Percentiles rank a stretch among this genome's conserved stretches.
These are phyloP conservation scores for Thaumetopoea pityocampa DNA, from an alignment of 1,140 invertebrate genomes.

Conservation along the genomic window DNA sequence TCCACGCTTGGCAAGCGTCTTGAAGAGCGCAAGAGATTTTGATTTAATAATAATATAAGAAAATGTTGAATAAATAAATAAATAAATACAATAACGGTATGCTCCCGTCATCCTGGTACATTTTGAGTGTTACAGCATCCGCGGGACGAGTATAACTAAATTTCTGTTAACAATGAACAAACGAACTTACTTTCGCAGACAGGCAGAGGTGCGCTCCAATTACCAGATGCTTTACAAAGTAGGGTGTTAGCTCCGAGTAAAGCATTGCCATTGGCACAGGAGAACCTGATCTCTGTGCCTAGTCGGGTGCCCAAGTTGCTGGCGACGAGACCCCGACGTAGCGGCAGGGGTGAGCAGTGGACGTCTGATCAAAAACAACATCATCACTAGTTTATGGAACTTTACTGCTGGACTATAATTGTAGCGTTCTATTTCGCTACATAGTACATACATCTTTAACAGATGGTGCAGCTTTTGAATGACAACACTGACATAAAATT, in stretches of 20 bases:
- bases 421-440: no score
- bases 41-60: no score
- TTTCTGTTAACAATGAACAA: background rate
- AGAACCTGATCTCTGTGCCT: slow-evolving; percentile 84
- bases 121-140: no score
- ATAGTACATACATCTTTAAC: no score
- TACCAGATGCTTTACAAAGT: slow-evolving; percentile 86
- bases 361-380: slow-evolving; percentile 76
- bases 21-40: no score
- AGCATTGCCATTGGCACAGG: slow-evolving; percentile 88
- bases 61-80: no score
- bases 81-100: no score
- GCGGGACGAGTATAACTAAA: background rate
- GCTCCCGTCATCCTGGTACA: no score
- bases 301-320: slow-evolving; percentile 84
- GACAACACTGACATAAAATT: no score
- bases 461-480: no score
- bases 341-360: slow-evolving; percentile 83
- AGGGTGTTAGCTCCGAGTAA: slow-evolving; percentile 85
- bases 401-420: no score
- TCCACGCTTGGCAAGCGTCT: no score
- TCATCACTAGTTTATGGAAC: background rate
- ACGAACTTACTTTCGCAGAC: slow-evolving; percentile 84
- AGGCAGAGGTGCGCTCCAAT: slow-evolving; percentile 88
- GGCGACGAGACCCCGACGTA: slow-evolving; percentile 82